Conservation (phyloP, 2,797 vertebrate genomes). For the Spea hammondii region DNA sequence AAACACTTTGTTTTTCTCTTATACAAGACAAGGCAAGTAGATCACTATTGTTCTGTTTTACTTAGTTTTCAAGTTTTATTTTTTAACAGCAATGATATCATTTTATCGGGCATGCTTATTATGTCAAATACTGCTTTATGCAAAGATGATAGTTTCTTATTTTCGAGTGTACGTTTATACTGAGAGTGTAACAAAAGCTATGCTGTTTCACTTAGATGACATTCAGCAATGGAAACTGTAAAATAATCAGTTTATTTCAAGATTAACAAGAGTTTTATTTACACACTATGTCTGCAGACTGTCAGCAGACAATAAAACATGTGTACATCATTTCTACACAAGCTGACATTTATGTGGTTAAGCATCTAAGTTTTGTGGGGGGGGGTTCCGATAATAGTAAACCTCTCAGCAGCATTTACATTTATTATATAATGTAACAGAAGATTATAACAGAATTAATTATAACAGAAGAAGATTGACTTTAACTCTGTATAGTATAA, state of each 20-base stretch:
- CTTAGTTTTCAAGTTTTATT: neutral
- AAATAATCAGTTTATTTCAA: slow-evolving; percentile 40
- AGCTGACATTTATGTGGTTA: slow-evolving; percentile 2
- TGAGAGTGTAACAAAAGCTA: slow-evolving; percentile 8
- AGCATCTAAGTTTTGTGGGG: neutral
- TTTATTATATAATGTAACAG: neutral
- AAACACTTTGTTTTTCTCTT: slow-evolving; percentile 9
- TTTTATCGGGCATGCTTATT: slow-evolving; percentile 24
- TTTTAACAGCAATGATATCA: slow-evolving; percentile 19
- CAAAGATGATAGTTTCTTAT: slow-evolving; percentile 1
- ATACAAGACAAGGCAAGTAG: neutral
- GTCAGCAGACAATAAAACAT: slow-evolving; percentile 37
- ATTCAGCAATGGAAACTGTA: slow-evolving; percentile 35
- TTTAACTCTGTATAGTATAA: no score
- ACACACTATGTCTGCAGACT: slow-evolving; percentile 19
- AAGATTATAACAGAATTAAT: no score
- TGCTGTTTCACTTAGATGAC: slow-evolving; percentile 13
- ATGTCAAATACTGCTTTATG: slow-evolving; percentile 18
- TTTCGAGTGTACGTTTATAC: slow-evolving; percentile 10
- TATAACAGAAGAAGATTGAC: no score
- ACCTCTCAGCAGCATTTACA: neutral
- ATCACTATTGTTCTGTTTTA: neutral
- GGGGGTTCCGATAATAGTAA: neutral
- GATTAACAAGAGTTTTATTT: slow-evolving; percentile 22
- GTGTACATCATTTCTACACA: slow-evolving; percentile 2